Percentiles rank a stretch among this genome's conserved stretches.
Evolutionary conservation across 2,113 vertebrate species (phyloP).

Genomic region (Chlamydotis undulata): DNA sequence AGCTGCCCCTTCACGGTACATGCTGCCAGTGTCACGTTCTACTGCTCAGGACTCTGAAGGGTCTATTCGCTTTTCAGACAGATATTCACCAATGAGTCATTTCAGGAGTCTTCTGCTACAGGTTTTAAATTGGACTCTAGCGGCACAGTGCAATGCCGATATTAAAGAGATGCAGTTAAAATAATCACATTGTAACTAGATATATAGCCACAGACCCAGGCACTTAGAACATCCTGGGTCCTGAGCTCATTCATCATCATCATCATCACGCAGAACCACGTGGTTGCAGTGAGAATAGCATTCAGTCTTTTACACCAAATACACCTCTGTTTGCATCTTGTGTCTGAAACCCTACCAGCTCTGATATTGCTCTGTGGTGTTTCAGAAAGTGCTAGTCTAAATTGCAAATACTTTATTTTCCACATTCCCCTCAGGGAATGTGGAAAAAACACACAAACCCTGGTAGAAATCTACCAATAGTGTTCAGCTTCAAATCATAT

Average conservation of each 20-base stretch:
- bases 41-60: neutral
- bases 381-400: neutral
- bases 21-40: neutral
- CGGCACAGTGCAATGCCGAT: neutral
- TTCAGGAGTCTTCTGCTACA: neutral
- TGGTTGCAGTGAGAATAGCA: neutral
- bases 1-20: neutral
- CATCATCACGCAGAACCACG: neutral
- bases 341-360: neutral
- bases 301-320: neutral
- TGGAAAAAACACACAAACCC: neutral
- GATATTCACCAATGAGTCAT: neutral
- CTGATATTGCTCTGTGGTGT: neutral
- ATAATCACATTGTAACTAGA: neutral
- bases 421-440: neutral
- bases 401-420: neutral
- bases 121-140: neutral
- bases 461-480: neutral
- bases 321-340: neutral
- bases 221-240: neutral
- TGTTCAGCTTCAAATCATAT: slow-evolving; percentile 14
- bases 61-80: neutral
- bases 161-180: neutral
- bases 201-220: neutral
- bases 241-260: neutral